These are phyloP conservation scores for Lamprotornis superbus DNA, from an alignment of 2,113 vertebrate species.

Conservation along the genomic window DNA sequence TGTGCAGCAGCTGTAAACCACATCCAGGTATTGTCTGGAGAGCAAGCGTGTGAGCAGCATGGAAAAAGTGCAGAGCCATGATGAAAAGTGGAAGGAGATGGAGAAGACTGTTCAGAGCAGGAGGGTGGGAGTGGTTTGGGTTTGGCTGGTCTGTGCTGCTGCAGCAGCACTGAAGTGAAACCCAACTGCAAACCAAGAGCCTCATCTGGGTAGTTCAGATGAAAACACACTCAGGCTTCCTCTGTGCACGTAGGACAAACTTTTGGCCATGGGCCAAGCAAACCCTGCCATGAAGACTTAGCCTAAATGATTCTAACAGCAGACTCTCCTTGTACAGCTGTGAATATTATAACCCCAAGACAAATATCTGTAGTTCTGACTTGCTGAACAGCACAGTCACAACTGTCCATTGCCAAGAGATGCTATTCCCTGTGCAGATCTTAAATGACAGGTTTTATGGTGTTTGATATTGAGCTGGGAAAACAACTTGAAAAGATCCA, in stretches of 20 bases:
- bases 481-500: not conserved
- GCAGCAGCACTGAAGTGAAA: not conserved
- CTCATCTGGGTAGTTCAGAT: not conserved
- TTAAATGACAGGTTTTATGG: conserved; percentile 33
- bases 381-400: not conserved
- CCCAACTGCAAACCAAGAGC: not conserved
- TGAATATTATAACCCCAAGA: conserved; percentile 30
- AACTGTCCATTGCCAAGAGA: conserved; percentile 16
- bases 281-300: not conserved
- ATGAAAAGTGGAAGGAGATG: not conserved
- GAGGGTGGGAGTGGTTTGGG: not conserved
- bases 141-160: not conserved
- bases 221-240: not conserved
- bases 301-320: not conserved
- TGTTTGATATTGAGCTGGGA: not conserved
- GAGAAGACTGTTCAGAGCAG: not conserved
- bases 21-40: not conserved
- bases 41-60: not conserved
- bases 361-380: conserved; percentile 3
- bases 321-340: not conserved
- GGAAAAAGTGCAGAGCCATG: not conserved
- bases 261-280: not conserved
- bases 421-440: not conserved
- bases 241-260: not conserved
- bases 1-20: not conserved